These are phyloP conservation scores for Cephalopterus ornatus DNA, from an alignment of 2,113 vertebrate species.

Conservation along the genomic window DNA sequence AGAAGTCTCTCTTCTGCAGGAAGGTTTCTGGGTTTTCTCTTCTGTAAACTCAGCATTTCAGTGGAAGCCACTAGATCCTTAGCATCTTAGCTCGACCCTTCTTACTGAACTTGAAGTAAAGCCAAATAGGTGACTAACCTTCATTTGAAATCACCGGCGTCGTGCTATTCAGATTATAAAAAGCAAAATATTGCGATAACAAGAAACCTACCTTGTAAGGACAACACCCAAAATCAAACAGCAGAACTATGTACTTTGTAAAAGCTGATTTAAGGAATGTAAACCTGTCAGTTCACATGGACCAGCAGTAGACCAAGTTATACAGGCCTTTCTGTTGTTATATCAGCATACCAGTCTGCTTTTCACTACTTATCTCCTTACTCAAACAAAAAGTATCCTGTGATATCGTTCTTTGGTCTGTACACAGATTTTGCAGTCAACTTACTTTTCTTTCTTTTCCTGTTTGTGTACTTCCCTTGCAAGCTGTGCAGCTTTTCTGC, in stretches of 20 bases:
- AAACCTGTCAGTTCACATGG: neutral
- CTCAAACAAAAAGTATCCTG: neutral
- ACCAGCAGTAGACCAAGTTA: neutral
- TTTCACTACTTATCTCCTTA: neutral
- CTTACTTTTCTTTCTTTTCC: constrained; percentile 86
- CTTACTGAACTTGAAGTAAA: neutral
- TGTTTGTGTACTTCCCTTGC: constrained; percentile 82
- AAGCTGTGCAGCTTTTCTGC: constrained; percentile 91
- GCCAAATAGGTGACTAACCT: neutral
- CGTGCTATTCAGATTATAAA: neutral
- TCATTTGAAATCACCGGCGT: neutral
- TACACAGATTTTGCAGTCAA: neutral
- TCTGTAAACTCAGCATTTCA: neutral
- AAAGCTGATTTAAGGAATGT: neutral
- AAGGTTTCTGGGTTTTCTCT: neutral
- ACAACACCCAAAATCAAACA: neutral
- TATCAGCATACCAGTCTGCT: neutral
- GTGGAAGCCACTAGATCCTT: neutral
- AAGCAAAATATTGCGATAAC: neutral
- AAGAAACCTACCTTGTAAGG: neutral
- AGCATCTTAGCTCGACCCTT: too few relatives aligned
- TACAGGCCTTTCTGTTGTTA: neutral
- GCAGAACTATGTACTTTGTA: neutral
- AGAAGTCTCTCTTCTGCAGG: neutral
- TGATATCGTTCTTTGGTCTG: neutral